Evolutionary conservation across 2,113 vertebrate genomes (phyloP), one percentile per base, ranked within the genome.

Genomic region (Scomber colias): DNA sequence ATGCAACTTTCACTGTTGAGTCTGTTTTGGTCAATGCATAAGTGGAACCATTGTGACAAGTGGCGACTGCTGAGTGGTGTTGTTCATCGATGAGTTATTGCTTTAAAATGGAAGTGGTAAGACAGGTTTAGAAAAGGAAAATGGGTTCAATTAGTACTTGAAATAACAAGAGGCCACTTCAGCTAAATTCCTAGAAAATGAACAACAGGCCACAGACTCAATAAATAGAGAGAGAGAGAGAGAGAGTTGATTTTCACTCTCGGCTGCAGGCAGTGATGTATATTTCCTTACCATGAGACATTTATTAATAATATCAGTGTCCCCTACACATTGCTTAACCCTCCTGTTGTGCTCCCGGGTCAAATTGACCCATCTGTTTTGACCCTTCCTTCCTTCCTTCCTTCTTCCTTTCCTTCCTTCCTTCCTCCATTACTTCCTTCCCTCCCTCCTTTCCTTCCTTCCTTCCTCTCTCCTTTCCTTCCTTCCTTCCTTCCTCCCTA

Each of bases 121-220:
- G 89, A 86, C 92, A 77, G 88, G 88, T 93, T 93, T 93, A 75
- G 84, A 89, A 92, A 93, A 88, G 92, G 90, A 92, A 91, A 93
- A 93, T 83, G 85, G 84, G 94, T 93, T 95, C 94, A 95, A 95
- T 91, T 84, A 93, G 93, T 79, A 59, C 94, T 95, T 87, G 81
- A 94, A 64, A 93, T 91, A 87, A 92, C 89, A 88, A 94, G 93
- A 92, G 93, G 89, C 90, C 91, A 91, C 94, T 95, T 94, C 79
- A 94, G 19, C 83, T 87, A 77, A 85, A 93, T 91, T 93, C 86
- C 88, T 75, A 75, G 81, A 91, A 92, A 85, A 91, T 86, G 87
- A 93, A 92, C 88, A 93, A 94, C 86, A 91, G 90, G 81, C 87
- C 64, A 72, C 82, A 82, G 85, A 85, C 84, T 92, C 81, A n/a